Conservation (phyloP, 2,113 vertebrate species). For the Tragelaphus scriptus region DNA sequence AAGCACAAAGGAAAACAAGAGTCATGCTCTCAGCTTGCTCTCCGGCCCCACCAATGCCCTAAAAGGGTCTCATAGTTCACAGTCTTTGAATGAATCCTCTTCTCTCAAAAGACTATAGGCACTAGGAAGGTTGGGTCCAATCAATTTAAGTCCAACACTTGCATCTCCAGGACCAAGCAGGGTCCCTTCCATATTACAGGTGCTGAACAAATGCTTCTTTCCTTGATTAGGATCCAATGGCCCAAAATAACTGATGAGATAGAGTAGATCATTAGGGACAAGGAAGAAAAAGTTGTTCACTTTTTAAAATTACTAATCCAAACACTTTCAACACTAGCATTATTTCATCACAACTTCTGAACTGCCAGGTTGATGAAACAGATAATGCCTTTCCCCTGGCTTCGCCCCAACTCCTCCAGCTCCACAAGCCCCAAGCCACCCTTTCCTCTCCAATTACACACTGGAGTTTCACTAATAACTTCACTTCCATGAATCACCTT, state of each 20-base stretch:
- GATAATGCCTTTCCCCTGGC: neutral
- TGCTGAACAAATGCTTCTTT: neutral
- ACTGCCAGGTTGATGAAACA: neutral
- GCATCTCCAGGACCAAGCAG: neutral
- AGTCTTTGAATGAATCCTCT: neutral
- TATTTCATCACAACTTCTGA: neutral
- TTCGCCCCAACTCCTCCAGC: neutral
- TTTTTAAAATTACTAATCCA: neutral
- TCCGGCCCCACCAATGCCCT: neutral
- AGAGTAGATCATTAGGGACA: neutral
- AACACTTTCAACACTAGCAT: neutral
- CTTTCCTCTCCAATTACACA: neutral
- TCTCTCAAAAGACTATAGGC: neutral
- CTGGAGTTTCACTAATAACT: neutral
- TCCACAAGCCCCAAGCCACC: neutral
- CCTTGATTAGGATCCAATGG: neutral
- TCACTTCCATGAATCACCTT: fast-evolving
- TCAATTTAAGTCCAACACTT: neutral
- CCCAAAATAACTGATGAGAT: neutral
- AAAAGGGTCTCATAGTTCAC: neutral
- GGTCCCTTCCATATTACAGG: neutral
- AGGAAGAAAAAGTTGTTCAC: neutral
- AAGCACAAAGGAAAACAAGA: neutral
- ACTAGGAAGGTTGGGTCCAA: neutral
- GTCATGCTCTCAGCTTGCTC: neutral